Base-by-base conservation (phyloP, 2,113 vertebrate genomes). In the Pterocles burchelli region DNA sequence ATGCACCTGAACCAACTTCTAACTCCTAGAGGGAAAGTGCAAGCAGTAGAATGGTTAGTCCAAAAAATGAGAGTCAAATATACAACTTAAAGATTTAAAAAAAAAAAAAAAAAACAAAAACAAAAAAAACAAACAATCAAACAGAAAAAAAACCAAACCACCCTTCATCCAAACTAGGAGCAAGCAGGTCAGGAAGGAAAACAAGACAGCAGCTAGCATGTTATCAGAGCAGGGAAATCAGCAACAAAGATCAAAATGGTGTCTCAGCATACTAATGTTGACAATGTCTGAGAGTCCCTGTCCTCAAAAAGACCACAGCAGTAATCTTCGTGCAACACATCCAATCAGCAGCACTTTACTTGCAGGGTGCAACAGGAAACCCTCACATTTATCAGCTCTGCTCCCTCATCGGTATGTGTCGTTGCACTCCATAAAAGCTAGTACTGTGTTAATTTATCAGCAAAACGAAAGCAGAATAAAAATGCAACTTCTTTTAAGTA, bases 281-380 rank as follows among this genome's bases (percentile, higher is more conserved):
- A 79, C 96, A 92, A 45, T 7, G 87, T 78, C 73, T 95, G 11
- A 28, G 38, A 89, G 86, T 87, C 31, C 55, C 58, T 55, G 61
- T 13, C 76, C 83, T 33, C 54, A 57, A 67, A 73, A 85, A 85
- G 83, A 94, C 97, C 91, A 46, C 96, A 96, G 82, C 68, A 57
- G 57, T 90, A 96, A 95, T 88, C 93, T 81, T 65, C 54, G 31
- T 90, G 65, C 45, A 28, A 13, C 31, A 49, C 43, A 86, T 91
- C 95, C 97, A 95, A 76, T 91, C 94, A 93, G 85, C 71, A 78
- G 59, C 61, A 92, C 36, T 83, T 96, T 96, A 89, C 82, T 95
- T 85, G 85, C 85, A 81, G 79, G 10, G 92, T 43, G 21, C 2
- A 46, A 93, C 98, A 98, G 98, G 97, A 98, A 98, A 96, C 34